A percentile compares a stretch with the other conserved stretches of the same genome.
These are phyloP conservation scores for Leucoraja ocellata DNA, from an alignment of 2,797 vertebrate species.

Conservation along the genomic window DNA sequence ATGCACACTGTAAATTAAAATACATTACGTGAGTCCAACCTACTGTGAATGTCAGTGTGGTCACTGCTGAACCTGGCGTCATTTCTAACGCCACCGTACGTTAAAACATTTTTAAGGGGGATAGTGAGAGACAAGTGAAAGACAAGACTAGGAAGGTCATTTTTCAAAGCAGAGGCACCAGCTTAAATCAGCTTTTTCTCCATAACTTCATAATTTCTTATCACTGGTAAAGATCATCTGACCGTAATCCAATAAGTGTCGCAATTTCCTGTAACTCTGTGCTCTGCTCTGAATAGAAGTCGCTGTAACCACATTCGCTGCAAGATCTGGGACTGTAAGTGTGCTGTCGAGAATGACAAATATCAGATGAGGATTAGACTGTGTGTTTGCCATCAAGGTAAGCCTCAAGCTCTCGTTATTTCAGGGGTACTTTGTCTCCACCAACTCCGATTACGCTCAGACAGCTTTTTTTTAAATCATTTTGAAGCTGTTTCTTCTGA, in stretches of 20 bases:
- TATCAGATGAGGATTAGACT: too few species aligned
- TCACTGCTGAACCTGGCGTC: too few species aligned
- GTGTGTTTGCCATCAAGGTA: neutral
- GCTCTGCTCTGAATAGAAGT: neutral
- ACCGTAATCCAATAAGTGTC: neutral
- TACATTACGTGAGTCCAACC: too few species aligned
- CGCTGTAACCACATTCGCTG: neutral
- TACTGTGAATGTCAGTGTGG: too few species aligned
- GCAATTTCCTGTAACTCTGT: neutral
- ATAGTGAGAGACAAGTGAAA: too few species aligned
- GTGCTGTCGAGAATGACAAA: neutral
- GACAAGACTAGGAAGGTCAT: neutral
- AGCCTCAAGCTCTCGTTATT: neutral
- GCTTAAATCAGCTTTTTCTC: neutral
- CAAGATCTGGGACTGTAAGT: neutral
- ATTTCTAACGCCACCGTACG: too few species aligned
- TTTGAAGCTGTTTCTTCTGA: neutral
- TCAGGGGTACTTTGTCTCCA: too few species aligned
- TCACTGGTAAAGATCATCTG: neutral
- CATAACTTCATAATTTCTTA: neutral
- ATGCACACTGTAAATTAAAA: too few species aligned
- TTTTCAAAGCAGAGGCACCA: neutral
- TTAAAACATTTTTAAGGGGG: too few species aligned
- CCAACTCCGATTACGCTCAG: neutral
- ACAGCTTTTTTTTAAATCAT: neutral